A percentile compares a stretch with the other conserved stretches of the same genome.
Evolutionary conservation across 1,140 invertebrate species (phyloP).

Genomic region (Ostrea edulis): DNA sequence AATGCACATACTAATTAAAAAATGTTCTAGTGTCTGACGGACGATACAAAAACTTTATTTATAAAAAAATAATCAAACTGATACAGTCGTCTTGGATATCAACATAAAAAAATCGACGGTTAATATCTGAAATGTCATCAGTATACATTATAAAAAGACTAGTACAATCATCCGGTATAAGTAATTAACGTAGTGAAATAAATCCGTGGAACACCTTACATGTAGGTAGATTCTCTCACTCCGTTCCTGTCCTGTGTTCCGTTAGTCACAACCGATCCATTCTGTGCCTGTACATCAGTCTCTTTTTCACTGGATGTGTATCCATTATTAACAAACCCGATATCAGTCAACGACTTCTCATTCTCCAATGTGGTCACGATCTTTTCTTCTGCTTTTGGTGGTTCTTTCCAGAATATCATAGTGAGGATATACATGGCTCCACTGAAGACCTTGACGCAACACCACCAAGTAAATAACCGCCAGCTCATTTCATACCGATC

Average conservation of each 20-base stretch:
- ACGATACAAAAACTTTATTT: too few species aligned
- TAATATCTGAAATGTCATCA: too few species aligned
- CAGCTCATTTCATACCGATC: slow-evolving; percentile 72
- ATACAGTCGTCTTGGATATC: too few species aligned
- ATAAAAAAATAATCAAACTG: too few species aligned
- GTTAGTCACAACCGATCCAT: neutral
- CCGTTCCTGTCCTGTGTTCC: neutral
- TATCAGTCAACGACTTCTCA: neutral
- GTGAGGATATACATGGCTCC: slow-evolving; percentile 42
- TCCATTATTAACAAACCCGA: neutral
- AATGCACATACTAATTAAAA: too few species aligned
- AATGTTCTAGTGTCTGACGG: too few species aligned
- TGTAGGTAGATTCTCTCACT: slow-evolving; percentile 23
- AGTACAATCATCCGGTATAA: neutral
- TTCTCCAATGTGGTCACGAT: neutral
- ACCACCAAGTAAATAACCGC: slow-evolving; percentile 61
- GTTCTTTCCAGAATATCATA: slow-evolving; percentile 13
- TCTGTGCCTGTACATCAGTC: neutral
- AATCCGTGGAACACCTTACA: neutral
- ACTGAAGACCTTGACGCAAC: slow-evolving; percentile 56
- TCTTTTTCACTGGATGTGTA: neutral
- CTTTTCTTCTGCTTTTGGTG: neutral
- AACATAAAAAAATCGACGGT: too few species aligned
- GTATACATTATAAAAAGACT: too few species aligned
- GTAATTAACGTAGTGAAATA: neutral